Evolutionary conservation across 2,888 invertebrate species (phyloP), one percentile per base, ranked within the genome.

Genomic region (Metalampra italica): DNA sequence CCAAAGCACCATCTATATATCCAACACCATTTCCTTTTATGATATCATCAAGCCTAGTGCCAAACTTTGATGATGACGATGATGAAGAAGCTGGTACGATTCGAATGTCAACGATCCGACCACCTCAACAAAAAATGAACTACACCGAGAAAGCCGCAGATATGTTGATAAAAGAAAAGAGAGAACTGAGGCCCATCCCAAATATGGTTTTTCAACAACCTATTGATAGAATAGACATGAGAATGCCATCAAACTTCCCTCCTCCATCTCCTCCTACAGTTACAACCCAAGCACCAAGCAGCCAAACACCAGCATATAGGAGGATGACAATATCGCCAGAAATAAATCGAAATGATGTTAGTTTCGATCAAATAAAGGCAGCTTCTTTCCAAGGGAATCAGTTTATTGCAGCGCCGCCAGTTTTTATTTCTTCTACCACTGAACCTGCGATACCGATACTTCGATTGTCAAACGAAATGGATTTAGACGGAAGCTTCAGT

Each of bases 401-500:
- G 46, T 85, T 75, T 46, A 49, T 82, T 43, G 75, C 79, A 40
- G 67, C 75, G 32, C 81, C 84, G 29, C 73, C 73, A 46, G 62
- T 74, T 34, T 78, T 74, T 50, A 64, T 81, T 52, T 80, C 81
- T 39, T 80, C 90, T 13, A 85, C 90, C 29, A 86, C 90, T 3
- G 87, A 90, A 66, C 86, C 90, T 5, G 81, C 87, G 5, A 81
- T 90, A 59, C 90, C 90, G 12, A 91, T 91, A 55, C 67, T 91
- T 48, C 82, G 90, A 45, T 71, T 90, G 49, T 88, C 90, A 30
- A 90, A 87, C 58, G 90, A 91, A 75, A 91, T 91, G 83, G 90
- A 90, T 67, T 78, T 90, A 52, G 91, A 91, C 67, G 91, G 91
- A 52, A 89, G 89, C 56, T 91, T 90, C 58, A 90, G 90, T 60